A percentile compares a stretch with the other conserved stretches of the same genome.
These are phyloP conservation scores for Flabesymbios commensalis DNA, from an alignment of 2,888 invertebrate genomes.

Conservation along the genomic window DNA sequence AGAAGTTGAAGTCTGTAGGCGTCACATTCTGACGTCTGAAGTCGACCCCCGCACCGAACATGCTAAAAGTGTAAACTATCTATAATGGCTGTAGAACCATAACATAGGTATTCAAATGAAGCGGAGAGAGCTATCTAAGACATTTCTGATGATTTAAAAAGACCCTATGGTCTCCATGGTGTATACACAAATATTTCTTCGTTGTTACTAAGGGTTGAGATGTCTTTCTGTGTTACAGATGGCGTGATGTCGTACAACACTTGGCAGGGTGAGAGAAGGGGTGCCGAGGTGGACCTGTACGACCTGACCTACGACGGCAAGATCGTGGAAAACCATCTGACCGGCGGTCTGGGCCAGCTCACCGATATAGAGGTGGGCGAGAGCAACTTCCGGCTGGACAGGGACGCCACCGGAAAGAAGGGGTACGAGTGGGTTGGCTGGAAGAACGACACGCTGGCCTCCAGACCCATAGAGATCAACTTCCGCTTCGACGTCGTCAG, in stretches of 20 bases:
- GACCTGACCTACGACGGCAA: conserved; percentile 83
- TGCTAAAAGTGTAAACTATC: too few species aligned
- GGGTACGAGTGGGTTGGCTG: conserved; percentile 87
- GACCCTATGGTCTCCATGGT: too few species aligned
- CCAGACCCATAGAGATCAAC: conserved; percentile 71
- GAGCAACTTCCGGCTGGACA: conserved; percentile 73
- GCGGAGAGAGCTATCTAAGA: too few species aligned
- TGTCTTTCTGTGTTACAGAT: too few species aligned
- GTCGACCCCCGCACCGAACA: too few species aligned
- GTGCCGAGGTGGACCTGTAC: conserved; percentile 78
- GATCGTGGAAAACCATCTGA: conserved; percentile 62
- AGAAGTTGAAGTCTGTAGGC: too few species aligned
- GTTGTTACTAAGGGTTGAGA: too few species aligned
- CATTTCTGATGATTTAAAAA: too few species aligned
- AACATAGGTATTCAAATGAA: too few species aligned
- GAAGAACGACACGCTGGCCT: conserved; percentile 68
- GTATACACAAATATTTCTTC: too few species aligned
- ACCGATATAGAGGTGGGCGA: conserved; percentile 79
- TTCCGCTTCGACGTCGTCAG: conserved; percentile 87
- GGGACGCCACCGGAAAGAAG: conserved; percentile 62
- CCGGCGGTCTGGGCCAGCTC: conserved; percentile 81
- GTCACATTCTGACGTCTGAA: too few species aligned
- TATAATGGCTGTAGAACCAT: too few species aligned
- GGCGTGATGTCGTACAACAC: conserved; percentile 84
- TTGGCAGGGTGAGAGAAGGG: conserved; percentile 83